phyloP scores from a whole-genome alignment of 2,888 invertebrate species.

The Atethmia centrago region DNA sequence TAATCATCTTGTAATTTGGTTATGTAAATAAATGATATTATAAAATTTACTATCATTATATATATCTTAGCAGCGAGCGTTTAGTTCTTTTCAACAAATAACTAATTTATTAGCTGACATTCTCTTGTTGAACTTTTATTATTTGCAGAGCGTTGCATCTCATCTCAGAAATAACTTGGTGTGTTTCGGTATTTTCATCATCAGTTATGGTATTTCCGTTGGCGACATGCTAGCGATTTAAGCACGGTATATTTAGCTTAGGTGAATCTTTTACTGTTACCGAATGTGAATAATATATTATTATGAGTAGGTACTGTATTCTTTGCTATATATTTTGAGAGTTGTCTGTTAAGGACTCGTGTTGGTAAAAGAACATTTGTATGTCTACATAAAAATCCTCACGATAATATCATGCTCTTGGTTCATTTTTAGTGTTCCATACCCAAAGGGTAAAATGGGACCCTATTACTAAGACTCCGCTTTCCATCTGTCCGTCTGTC shows the following conservation, averaged over 20 bases:
- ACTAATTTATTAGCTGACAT: neutral
- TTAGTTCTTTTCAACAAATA: neutral
- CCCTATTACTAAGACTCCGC: no score
- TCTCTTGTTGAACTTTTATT: neutral
- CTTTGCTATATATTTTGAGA: neutral
- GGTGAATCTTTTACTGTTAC: constrained; percentile 13
- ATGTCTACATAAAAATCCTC: neutral
- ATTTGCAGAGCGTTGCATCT: constrained; percentile 4
- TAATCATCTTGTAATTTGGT: no score
- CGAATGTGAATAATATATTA: neutral
- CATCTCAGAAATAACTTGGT: constrained; percentile 26
- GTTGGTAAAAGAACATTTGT: neutral
- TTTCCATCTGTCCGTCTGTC: no score
- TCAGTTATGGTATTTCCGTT: constrained; percentile 44
- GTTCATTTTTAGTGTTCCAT: no score
- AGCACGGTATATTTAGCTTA: constrained; percentile 41
- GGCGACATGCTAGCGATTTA: constrained; percentile 25
- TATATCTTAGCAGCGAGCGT: neutral
- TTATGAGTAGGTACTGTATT: neutral
- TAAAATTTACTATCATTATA: no score
- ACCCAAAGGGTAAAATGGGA: no score
- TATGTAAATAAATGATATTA: no score
- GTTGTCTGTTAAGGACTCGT: neutral
- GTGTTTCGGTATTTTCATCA: constrained; percentile 43
- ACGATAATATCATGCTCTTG: neutral